These are phyloP conservation scores for Lithobius niger DNA, from an alignment of 1,140 invertebrate species.

Conservation along the genomic window DNA sequence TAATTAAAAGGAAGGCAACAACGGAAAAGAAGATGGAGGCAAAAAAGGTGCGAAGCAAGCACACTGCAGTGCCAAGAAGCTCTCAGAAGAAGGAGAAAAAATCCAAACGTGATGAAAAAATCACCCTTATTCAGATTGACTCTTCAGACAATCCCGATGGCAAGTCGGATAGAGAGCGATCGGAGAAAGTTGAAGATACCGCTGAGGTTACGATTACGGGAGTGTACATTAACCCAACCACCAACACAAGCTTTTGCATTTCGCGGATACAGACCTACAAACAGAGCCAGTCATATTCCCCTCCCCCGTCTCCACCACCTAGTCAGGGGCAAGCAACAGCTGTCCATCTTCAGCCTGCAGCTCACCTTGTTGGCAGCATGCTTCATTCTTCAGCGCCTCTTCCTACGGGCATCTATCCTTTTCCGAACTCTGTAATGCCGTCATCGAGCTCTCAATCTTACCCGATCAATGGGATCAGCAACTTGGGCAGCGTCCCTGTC, in stretches of 20 bases:
- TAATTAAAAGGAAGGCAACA: neutral
- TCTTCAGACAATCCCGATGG: no score
- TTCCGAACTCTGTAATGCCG: neutral
- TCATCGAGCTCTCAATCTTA: neutral
- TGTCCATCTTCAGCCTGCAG: neutral
- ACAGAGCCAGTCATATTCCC: neutral
- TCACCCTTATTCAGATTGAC: no score
- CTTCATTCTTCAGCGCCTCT: neutral
- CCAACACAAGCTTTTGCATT: constrained; percentile 10
- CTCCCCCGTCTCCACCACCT: constrained; percentile 2
- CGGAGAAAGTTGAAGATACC: constrained; percentile 5
- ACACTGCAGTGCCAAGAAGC: no score
- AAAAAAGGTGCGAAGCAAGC: neutral
- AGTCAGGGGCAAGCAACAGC: constrained; percentile 1
- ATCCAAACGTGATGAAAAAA: no score
- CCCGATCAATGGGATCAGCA: neutral
- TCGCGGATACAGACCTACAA: constrained; percentile 9
- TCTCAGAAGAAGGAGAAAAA: no score
- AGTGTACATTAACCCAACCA: constrained; percentile 10
- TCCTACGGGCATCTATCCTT: constrained; percentile 1
- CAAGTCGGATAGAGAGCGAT: neutral
- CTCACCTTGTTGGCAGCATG: neutral
- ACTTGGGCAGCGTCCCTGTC: neutral
- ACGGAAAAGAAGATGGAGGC: neutral
- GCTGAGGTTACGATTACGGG: constrained; percentile 13